Evolutionary conservation across 1,140 invertebrate genomes (phyloP).

Genomic region (Apolygus lucorum): DNA sequence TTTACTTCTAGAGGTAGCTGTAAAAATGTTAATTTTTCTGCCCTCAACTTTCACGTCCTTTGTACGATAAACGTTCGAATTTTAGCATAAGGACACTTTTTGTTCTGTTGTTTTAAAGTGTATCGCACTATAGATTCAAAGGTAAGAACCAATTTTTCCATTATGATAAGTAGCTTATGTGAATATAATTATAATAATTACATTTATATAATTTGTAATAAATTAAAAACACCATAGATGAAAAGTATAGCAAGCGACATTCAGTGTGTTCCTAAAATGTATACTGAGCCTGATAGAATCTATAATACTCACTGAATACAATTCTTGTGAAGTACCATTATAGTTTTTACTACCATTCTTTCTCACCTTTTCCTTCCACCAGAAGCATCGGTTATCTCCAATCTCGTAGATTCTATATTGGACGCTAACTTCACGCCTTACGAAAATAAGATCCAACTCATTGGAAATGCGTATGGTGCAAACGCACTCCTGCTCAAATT

Average conservation of each 20-base stretch:
- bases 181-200: not conserved
- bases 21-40: no score
- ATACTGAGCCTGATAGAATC: not conserved
- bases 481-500: no score
- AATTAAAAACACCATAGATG: not conserved
- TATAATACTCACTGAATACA: constrained; percentile 9
- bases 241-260: constrained; percentile 1
- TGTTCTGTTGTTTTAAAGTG: not conserved
- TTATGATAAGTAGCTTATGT: not conserved
- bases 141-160: not conserved
- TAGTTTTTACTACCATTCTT: not conserved
- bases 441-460: no score
- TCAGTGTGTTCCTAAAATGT: constrained; percentile 13
- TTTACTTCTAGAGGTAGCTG: no score
- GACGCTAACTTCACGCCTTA: no score
- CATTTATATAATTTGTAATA: constrained; percentile 13
- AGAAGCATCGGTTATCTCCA: no score
- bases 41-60: no score
- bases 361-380: not conserved
- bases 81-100: not conserved
- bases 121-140: constrained; percentile 1
- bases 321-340: not conserved
- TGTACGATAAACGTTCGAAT: not conserved
- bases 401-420: no score
- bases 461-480: no score